Evolutionary conservation across 2,797 vertebrate genomes (phyloP), one percentile per base, ranked within the genome.

Genomic region (Eptatretus atami): DNA sequence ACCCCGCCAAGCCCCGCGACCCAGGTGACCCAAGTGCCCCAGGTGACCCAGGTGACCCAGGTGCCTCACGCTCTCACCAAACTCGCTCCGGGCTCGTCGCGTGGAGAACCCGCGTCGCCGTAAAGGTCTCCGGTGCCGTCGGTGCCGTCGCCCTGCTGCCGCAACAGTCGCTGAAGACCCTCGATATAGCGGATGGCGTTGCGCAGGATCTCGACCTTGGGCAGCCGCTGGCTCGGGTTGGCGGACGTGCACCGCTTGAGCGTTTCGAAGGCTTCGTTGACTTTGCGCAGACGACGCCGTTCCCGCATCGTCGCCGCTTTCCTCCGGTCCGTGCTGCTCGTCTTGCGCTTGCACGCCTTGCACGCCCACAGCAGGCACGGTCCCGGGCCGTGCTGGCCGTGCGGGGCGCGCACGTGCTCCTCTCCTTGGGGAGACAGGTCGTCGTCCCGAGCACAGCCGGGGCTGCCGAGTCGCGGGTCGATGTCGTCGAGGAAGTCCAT

Each of bases 281-380:
- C 92, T 72, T 92, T 94, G 77, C 86, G 88, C 69, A 98, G 83
- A 64, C 92, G 76, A 64, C 90, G 79, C 53, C 90, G 79, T 72
- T 96, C 92, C 0, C 92, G 80, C 86, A 98, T 88, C 63, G 92
- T 98, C 74, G 92, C 92, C 0, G 90, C 90, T 71, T 83, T 79
- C 53, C 92, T 70, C 60, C 92, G 77, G 73, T 96, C 92, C 73
- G 79, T 81, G 3, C 80, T 84, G 72, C 81, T 86, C 66, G 86
- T 77, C 71, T 86, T 86, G 67, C 84, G 81, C 71, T 94, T 95
- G 74, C 90, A 98, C 9, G 92, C 90, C 74, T 92, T 95, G 76
- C 92, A 98, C 72, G 92, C 92, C 92, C 92, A 98, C 73, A 85
- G 77, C 61, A 98, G 82, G 72, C 92, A 98, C 73, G 81, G 86